Evolutionary conservation across 92 coral and sea anemone species (phyloP), one percentile per base, ranked within the genome.

Genomic region (Nematostella vectensis): DNA sequence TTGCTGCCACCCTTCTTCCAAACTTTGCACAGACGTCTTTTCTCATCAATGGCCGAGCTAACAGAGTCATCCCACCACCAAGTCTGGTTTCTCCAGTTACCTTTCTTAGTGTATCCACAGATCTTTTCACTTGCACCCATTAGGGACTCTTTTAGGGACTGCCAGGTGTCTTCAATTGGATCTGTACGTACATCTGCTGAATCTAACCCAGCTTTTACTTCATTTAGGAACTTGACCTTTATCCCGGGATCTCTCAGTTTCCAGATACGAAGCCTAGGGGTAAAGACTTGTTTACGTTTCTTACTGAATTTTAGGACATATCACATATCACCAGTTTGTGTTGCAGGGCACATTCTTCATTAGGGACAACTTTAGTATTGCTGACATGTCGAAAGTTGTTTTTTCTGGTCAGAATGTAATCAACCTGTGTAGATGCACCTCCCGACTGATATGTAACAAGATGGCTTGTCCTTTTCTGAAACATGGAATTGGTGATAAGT

Each of bases 31-130:
- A 31, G 54, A 29, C 9, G 29, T 48, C 57, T 28, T 20, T 25
- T 45, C 33, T 59, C 67, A n/a, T 61, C 58, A 16, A n/a, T 47
- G 16, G 58, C 58, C 19, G 28, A 43, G n/a, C 29, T 47, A 45
- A 61, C 58, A 1, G 58, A 61, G 4, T 68, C 69, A 25, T 44
- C 63, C 74, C 69, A 58, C 74, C 68, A 59, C 74, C 50, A 58
- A 24, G 74, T 68, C 50, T 59, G n/a, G n/a, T n/a, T n/a, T n/a
- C n/a, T n/a, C n/a, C n/a, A n/a, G n/a, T n/a, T n/a, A n/a, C n/a
- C n/a, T n/a, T n/a, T n/a, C n/a, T n/a, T n/a, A n/a, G n/a, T n/a
- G n/a, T n/a, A n/a, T n/a, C n/a, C n/a, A n/a, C n/a, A n/a, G n/a
- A n/a, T n/a, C n/a, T n/a, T n/a, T n/a, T n/a, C n/a, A n/a, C n/a